Evolutionary conservation across 1,140 invertebrate genomes (phyloP).

Genomic region (Eupristina koningsbergeri): DNA sequence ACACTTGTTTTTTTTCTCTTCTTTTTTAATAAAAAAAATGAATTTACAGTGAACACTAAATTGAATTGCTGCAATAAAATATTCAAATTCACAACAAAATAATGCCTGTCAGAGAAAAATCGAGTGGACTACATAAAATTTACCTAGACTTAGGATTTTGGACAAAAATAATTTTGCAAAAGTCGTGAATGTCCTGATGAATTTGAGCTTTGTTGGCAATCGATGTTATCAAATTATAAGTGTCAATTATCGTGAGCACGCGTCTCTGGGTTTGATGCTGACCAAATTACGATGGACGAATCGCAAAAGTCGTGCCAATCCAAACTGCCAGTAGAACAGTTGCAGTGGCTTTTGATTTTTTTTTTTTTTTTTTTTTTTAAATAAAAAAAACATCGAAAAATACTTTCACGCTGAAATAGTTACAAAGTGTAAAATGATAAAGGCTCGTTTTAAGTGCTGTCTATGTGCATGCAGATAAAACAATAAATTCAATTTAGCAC

Average conservation of each 20-base stretch:
- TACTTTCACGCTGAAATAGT: slow-evolving; percentile 7
- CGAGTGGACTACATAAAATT: background rate
- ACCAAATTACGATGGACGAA: slow-evolving; percentile 9
- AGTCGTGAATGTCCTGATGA: background rate
- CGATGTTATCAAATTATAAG: slow-evolving; percentile 53
- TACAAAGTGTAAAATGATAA: slow-evolving; percentile 5
- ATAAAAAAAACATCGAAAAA: slow-evolving; percentile 6
- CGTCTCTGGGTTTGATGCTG: background rate
- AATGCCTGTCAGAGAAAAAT: background rate
- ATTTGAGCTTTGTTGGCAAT: slow-evolving; percentile 30
- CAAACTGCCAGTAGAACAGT: slow-evolving; percentile 2
- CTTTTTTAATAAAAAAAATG: no score
- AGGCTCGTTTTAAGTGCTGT: background rate
- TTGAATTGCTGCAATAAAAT: background rate
- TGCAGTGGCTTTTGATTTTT: background rate
- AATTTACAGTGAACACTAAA: background rate
- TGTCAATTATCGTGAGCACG: slow-evolving; percentile 53
- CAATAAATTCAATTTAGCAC: background rate
- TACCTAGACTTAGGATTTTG: background rate
- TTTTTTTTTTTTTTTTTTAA: background rate
- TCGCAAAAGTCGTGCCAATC: slow-evolving; percentile 13
- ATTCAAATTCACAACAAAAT: background rate
- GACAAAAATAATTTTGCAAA: background rate
- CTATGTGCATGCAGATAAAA: background rate
- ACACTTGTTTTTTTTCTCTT: background rate